These are phyloP conservation scores for Drosophila lacteicornis DNA, from an alignment of 1,140 invertebrate genomes.

Conservation along the genomic window DNA sequence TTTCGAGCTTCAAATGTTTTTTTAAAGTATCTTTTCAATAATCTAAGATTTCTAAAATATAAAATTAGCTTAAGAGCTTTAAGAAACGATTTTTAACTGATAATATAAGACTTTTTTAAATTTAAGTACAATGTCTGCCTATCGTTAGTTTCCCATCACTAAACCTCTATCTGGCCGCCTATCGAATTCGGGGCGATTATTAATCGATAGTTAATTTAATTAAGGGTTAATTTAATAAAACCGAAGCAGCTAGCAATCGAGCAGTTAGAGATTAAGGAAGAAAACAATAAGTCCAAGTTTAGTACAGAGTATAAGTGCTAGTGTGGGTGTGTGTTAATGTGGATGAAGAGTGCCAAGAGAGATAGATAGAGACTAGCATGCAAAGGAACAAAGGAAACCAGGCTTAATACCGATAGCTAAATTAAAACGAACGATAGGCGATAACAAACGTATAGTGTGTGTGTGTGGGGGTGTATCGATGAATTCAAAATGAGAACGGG, in stretches of 20 bases:
- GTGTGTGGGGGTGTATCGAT: slow-evolving; percentile 14
- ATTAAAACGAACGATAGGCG: slow-evolving; percentile 11
- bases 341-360: slow-evolving; percentile 11
- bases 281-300: slow-evolving; percentile 28
- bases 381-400: slow-evolving; percentile 34
- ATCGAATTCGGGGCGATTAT: slow-evolving; percentile 17
- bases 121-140: neutral
- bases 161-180: neutral
- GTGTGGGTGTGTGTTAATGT: slow-evolving; percentile 19
- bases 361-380: slow-evolving; percentile 16
- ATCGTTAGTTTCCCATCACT: slow-evolving; percentile 8
- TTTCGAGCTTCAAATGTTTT: too few relatives aligned
- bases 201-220: slow-evolving; percentile 35
- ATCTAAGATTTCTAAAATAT: too few relatives aligned
- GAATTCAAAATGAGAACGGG: slow-evolving; percentile 11
- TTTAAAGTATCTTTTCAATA: too few relatives aligned
- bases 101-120: too few relatives aligned
- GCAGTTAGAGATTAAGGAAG: slow-evolving; percentile 44
- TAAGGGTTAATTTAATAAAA: slow-evolving; percentile 18
- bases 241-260: slow-evolving; percentile 63
- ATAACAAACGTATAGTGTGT: slow-evolving; percentile 17
- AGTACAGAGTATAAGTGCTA: slow-evolving; percentile 12
- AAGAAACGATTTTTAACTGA: too few relatives aligned
- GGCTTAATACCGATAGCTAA: neutral
- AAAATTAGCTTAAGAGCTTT: neutral